Evolutionary conservation across 2,113 vertebrate species (phyloP).

Genomic region (Phyllopteryx taeniolatus): DNA sequence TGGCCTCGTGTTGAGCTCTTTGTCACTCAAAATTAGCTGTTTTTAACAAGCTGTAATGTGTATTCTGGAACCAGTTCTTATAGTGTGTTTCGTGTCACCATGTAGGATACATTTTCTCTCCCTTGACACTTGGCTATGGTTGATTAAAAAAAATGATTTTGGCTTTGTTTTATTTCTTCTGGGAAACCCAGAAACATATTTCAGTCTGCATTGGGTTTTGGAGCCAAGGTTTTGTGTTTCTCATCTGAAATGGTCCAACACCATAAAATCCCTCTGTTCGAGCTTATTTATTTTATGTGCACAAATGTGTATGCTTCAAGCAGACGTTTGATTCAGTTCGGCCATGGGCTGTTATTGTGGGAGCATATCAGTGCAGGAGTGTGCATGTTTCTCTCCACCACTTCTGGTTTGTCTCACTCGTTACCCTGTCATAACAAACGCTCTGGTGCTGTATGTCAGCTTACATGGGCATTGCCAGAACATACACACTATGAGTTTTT

Average conservation of each 20-base stretch:
- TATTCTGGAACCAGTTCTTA: conserved; percentile 15
- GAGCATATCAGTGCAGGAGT: conserved; percentile 15
- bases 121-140: conserved; percentile 28
- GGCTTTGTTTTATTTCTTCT: conserved; percentile 32
- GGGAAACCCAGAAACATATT: conserved; percentile 47
- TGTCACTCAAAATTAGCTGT: conserved; percentile 46
- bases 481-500: conserved; percentile 50
- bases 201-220: conserved; percentile 18
- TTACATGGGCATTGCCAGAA: conserved; percentile 20
- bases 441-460: conserved; percentile 51
- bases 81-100: conserved; percentile 25
- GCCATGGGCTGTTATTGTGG: conserved; percentile 18
- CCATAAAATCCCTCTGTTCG: conserved; percentile 19
- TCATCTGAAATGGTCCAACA: conserved; percentile 38
- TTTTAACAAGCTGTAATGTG: conserved; percentile 20
- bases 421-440: conserved; percentile 68
- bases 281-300: conserved; percentile 42
- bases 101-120: conserved; percentile 31
- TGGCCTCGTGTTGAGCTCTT: conserved; percentile 24
- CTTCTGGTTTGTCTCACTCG: conserved; percentile 68
- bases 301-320: background rate
- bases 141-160: conserved; percentile 9
- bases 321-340: conserved; percentile 33
- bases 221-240: conserved; percentile 52
- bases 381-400: conserved; percentile 35